Evolutionary conservation across 1,140 invertebrate species (phyloP).

Genomic region (Drosophila willistoni): DNA sequence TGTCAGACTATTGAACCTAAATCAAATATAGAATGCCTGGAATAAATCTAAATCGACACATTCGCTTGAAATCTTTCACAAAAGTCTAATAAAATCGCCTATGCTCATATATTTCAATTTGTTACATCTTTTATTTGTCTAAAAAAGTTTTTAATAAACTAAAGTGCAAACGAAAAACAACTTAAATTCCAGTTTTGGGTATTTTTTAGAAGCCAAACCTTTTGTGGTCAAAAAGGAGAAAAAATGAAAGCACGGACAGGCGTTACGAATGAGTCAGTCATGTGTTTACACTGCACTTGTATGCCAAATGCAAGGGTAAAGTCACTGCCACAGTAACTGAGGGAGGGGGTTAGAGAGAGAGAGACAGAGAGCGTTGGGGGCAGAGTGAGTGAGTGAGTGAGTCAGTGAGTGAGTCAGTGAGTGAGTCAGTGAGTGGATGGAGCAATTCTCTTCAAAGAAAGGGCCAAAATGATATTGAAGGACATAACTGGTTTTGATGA

Average conservation of each 20-base stretch:
- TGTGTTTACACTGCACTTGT: conserved; percentile 71
- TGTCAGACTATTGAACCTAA: no score
- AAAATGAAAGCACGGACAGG: neutral
- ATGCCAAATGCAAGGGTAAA: conserved; percentile 5
- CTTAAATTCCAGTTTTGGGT: conserved; percentile 27
- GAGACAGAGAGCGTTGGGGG: neutral
- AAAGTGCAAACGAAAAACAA: conserved; percentile 11
- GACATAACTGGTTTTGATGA: conserved; percentile 27
- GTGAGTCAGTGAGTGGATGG: neutral
- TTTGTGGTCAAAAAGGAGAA: neutral
- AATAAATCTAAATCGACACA: no score
- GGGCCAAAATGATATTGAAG: conserved; percentile 17
- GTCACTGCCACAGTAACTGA: neutral
- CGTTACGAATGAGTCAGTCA: conserved; percentile 30
- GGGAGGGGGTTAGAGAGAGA: no score
- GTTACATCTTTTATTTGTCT: neutral
- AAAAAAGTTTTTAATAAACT: conserved; percentile 10
- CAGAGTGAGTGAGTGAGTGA: neutral
- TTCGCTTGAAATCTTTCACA: conserved; percentile 32
- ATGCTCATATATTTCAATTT: neutral
- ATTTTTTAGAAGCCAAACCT: conserved; percentile 1
- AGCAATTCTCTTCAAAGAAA: neutral
- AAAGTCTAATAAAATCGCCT: neutral
- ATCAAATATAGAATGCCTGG: no score
- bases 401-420: no score